A percentile compares a stretch with the other conserved stretches of the same genome.
Evolutionary conservation across 1,140 invertebrate genomes (phyloP).

Genomic region (Papilio aristodemus): DNA sequence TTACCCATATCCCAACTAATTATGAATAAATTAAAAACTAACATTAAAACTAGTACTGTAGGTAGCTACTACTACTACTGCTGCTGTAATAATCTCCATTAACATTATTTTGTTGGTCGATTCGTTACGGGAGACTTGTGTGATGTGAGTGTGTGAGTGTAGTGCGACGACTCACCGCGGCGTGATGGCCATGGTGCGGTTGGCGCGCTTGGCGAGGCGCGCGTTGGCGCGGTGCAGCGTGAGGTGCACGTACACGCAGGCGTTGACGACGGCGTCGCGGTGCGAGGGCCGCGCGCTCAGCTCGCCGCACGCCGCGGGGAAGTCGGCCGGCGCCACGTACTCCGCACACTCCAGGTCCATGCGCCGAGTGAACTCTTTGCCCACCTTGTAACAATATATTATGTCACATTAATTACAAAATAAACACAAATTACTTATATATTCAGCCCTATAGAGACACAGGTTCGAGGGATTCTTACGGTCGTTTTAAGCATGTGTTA

Average conservation of each 20-base stretch:
- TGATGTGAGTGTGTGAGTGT: background rate
- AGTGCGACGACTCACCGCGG: conserved; percentile 82
- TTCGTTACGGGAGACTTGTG: too few relatives aligned
- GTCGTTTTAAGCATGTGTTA: too few relatives aligned
- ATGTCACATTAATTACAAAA: too few relatives aligned
- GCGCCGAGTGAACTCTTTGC: conserved; percentile 92
- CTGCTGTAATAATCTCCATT: too few relatives aligned
- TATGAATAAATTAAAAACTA: too few relatives aligned
- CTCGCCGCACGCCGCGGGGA: conserved; percentile 91
- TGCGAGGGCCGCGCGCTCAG: conserved; percentile 89
- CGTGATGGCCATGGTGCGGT: conserved; percentile 97
- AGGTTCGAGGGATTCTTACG: too few relatives aligned
- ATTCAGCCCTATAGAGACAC: too few relatives aligned
- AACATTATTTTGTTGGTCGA: background rate
- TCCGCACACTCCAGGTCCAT: conserved; percentile 90
- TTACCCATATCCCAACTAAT: too few relatives aligned
- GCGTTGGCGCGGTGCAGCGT: conserved; percentile 97
- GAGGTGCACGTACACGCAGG: conserved; percentile 99
- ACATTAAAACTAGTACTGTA: too few relatives aligned
- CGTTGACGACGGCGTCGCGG: conserved; percentile 97
- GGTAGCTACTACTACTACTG: too few relatives aligned
- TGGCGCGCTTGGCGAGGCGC: conserved; percentile 93
- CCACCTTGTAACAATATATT: conserved; percentile 83
- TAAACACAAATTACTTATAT: too few relatives aligned
- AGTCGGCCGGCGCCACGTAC: conserved; percentile 93